Conservation (phyloP, 1,140 invertebrate species). For the Hyles euphorbiae region DNA sequence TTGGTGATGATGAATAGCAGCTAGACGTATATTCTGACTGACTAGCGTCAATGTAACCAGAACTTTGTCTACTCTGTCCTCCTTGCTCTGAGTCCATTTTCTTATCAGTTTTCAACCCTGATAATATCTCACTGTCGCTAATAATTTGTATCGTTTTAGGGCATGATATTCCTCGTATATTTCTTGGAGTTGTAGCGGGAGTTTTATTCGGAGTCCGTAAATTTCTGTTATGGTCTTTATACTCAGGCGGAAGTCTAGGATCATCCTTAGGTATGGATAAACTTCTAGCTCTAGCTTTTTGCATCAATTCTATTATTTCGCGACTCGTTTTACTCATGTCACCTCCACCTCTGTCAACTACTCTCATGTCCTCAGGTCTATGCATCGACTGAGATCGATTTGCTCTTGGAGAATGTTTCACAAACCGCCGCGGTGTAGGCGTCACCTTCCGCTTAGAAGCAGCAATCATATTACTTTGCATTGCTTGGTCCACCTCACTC, state of each 20-base stretch:
- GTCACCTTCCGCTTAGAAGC: constrained; percentile 54
- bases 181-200: constrained; percentile 47
- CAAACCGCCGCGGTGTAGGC: constrained; percentile 54
- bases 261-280: constrained; percentile 71
- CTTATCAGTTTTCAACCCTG: constrained; percentile 64
- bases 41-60: constrained; percentile 70
- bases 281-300: constrained; percentile 71
- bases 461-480: constrained; percentile 45
- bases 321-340: constrained; percentile 68
- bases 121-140: constrained; percentile 73
- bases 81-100: constrained; percentile 32
- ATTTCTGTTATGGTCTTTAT: constrained; percentile 47
- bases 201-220: constrained; percentile 70
- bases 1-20: constrained; percentile 70
- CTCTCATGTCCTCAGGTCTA: constrained; percentile 43
- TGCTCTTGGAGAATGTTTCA: constrained; percentile 61
- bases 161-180: constrained; percentile 65
- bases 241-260: constrained; percentile 50
- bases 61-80: constrained; percentile 56
- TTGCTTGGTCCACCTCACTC: constrained; percentile 66
- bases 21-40: constrained; percentile 72
- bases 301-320: constrained; percentile 71
- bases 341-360: constrained; percentile 55
- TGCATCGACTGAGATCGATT: constrained; percentile 65
- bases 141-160: constrained; percentile 75